Evolutionary conservation across 1,140 invertebrate genomes (phyloP), one percentile per base, ranked within the genome.

Genomic region (Meteorus sp.): DNA sequence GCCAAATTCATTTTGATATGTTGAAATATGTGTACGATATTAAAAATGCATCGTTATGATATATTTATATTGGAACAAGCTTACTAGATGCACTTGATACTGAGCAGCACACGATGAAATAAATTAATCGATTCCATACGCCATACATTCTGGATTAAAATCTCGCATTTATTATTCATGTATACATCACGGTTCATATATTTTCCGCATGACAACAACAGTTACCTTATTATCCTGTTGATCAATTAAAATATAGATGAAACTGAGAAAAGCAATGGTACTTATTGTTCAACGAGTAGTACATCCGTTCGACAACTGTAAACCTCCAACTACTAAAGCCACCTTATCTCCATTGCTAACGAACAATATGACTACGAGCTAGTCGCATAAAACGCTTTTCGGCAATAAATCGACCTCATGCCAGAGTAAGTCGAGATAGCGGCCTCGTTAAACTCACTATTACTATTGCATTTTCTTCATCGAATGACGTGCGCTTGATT

Each of bases 271-370:
- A 27, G 23, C 45, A 45, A 19, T 15, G 13, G 17, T 6, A 3
- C 35, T 39, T 39, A 39, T 39, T 15, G n/a, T 15, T n/a, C 5
- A 39, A 19, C 20, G 17, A 23, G 19, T 19, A 44, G 15, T 19
- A 44, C 41, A 44, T 3, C 19, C 41, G 17, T 27, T 29, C 45
- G 9, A 23, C 23, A 48, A 25, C 45, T 29, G 22, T 11, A 41
- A 44, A 19, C 13, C 20, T 11, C 27, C 11, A 22, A 27, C 45
- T 13, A 1, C 45, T n/a, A 48, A 48, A 23, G 45, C 27, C 45
- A 22, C 8, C 45, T 48, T 48, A 48, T 48, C 45, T 48, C 9
- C 22, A 29, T 48, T 48, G n/a, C 45, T 13, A 13, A 48, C 23
- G 45, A 48, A 48, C 45, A 48, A 48, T 39, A 39, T 27, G 20